Evolutionary conservation across 1,140 invertebrate species (phyloP), one percentile per base, ranked within the genome.

Genomic region (Aphidius gifuensis): DNA sequence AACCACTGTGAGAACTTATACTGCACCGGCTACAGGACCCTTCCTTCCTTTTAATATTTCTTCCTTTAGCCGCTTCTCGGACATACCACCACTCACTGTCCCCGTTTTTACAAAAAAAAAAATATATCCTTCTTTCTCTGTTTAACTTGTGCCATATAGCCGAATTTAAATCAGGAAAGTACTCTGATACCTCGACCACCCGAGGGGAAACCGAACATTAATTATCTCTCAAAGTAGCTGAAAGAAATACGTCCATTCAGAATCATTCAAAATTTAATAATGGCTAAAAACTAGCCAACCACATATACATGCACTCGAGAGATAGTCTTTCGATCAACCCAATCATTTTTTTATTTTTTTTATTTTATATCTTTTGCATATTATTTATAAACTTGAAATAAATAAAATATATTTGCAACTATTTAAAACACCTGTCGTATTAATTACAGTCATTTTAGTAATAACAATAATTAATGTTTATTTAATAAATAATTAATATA

Each of bases 201-300:
- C 66, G 61, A 69, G 40, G 59, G 59, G 59, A 42, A 45, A 46
- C 9, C 62, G 66, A 67, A 73, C 73, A 75, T 76, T 75, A 75
- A 77, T 75, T 77, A 77, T 72, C 69, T 72, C 69, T 54, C 63
- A 67, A 60, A 53, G 38, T 16, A 60, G 40, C 39, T n/a, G 1
- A 64, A 64, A 62, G 55, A 67, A 67, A 66, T 66, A 72, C 68
- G 66, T 58, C 23, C 61, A 42, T 70, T 63, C 61, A 56, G 69
- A 67, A 71, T 75, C 71, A 75, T 76, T 67, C 69, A 73, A 72
- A 74, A 75, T 69, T 76, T 73, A 71, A 69, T 71, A 72, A 66
- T 47, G 49, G 40, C 32, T 39, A 39, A 40, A 44, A 48, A 48
- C 42, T 40, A 43, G 39, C 16, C 21, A 40, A 23, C 39, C 21